Evolutionary conservation across 35 echinoderm and acorn worm species (phyloP), one percentile per base, ranked within the genome.

Genomic region (Lytechinus pictus): DNA sequence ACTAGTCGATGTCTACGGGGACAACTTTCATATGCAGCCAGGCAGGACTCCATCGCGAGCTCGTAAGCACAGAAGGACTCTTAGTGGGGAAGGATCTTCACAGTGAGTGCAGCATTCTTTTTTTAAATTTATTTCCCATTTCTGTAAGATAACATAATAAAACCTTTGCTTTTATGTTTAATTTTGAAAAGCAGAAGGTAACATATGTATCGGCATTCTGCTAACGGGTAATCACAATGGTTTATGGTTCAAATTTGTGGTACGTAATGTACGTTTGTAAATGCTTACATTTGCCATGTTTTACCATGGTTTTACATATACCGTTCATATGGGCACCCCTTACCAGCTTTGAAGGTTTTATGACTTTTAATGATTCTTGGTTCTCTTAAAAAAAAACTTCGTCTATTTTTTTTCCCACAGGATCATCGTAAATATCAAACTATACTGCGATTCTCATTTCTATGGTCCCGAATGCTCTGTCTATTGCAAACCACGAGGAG

Each of bases 381-480:
- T 44, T 44, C 2, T 44, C 33, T 0, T 44, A 44, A 44, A 1
- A 44, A n/a, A 44, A 44, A 44, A 44, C 33, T 44, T 44, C 33
- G 6, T 90, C 6, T 10, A 6, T 52, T 90, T 4, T 52, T 90
- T 8, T 27, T 44, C 24, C 19, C 60, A 4, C 71, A 96, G 95
- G 24, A 53, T 94, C n/a, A 53, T 55, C 3, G 54, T 96, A 52
- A 21, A 94, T 53, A 13, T 96, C 9, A 94, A 94, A 44, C 61
- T 96, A 12, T 96, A 94, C 27, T 96, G 95, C 27, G 92, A 87
- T 94, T 54, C 44, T 24, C 24, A 96, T 94, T 96, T 94, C 54
- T 96, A 96, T 54, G 86, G 72, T 54, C 19, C 58, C 4, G 71
- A 29, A 3, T 96, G 95, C 60, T 71, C 92, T 58, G 91, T 96